phyloP scores from a whole-genome alignment of 2,113 vertebrate genomes.

The Enhydra lutris region DNA sequence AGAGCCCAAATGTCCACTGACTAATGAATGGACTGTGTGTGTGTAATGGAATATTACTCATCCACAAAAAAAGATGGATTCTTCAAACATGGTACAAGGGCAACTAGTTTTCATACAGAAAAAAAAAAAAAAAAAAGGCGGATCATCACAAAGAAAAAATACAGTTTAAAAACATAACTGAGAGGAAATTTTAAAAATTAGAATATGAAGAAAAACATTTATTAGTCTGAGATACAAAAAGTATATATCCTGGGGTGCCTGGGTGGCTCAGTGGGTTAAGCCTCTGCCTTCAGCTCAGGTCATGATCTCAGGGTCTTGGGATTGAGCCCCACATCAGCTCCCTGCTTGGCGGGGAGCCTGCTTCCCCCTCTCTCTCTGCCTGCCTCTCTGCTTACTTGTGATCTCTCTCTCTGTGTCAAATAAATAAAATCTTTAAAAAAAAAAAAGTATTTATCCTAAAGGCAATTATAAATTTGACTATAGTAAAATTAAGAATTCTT shows the following conservation, averaged over 20 bases:
- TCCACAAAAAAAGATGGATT: not conserved
- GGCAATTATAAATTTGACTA: not conserved
- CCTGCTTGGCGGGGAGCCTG: too few species aligned
- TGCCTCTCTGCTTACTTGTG: too few species aligned
- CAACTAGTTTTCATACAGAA: not conserved
- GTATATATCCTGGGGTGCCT: too few species aligned
- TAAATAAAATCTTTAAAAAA: too few species aligned
- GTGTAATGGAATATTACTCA: not conserved
- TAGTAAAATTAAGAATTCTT: not conserved
- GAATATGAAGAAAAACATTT: not conserved
- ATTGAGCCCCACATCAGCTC: too few species aligned
- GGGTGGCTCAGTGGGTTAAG: too few species aligned
- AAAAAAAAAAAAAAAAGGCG: not conserved
- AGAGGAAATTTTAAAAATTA: not conserved
- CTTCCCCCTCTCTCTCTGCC: too few species aligned
- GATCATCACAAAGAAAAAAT: not conserved
- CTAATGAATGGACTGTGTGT: not conserved
- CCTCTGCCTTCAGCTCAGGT: too few species aligned
- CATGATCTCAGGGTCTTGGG: too few species aligned
- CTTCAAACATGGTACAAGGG: not conserved
- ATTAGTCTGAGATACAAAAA: not conserved
- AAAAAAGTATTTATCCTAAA: not conserved
- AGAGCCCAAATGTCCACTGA: not conserved
- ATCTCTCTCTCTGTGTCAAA: too few species aligned
- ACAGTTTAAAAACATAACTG: not conserved